phyloP scores from a whole-genome alignment of 2,113 vertebrate species.

The Oceanodroma tethys region DNA sequence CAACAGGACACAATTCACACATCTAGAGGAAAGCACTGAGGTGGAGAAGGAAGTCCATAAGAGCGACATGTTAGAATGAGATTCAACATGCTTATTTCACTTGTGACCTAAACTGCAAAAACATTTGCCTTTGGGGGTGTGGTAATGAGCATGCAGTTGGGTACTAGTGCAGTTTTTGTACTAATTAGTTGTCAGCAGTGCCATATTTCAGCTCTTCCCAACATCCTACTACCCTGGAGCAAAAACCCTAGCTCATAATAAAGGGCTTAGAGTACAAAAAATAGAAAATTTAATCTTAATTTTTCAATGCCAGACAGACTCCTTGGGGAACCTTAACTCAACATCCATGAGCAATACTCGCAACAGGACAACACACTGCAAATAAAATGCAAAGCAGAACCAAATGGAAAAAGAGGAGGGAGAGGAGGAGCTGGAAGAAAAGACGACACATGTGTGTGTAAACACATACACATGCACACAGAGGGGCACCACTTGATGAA shows the following conservation, averaged over 20 bases:
- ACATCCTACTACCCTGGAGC: neutral
- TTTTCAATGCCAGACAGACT: neutral
- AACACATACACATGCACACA: neutral
- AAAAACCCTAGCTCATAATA: neutral
- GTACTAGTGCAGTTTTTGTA: neutral
- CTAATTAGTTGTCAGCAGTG: conserved; percentile 10
- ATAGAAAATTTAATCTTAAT: neutral
- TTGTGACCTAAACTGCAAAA: conserved; percentile 24
- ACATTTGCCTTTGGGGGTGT: neutral
- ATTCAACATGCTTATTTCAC: conserved; percentile 6
- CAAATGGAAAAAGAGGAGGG: conserved; percentile 33
- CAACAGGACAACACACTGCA: conserved; percentile 16
- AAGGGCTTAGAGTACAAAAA: conserved; percentile 16
- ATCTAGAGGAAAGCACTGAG: neutral
- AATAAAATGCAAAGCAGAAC: conserved; percentile 50
- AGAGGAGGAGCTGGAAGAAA: neutral
- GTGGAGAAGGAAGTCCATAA: neutral
- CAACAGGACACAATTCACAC: neutral
- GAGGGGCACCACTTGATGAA: neutral
- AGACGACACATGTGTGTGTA: neutral
- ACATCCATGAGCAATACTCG: conserved; percentile 46
- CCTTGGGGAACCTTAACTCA: conserved; percentile 37
- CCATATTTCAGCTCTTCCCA: conserved; percentile 19
- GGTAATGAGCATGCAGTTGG: neutral
- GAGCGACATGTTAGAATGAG: neutral